phyloP scores from a whole-genome alignment of 2,113 vertebrate species.

The Blennius ocellaris region DNA sequence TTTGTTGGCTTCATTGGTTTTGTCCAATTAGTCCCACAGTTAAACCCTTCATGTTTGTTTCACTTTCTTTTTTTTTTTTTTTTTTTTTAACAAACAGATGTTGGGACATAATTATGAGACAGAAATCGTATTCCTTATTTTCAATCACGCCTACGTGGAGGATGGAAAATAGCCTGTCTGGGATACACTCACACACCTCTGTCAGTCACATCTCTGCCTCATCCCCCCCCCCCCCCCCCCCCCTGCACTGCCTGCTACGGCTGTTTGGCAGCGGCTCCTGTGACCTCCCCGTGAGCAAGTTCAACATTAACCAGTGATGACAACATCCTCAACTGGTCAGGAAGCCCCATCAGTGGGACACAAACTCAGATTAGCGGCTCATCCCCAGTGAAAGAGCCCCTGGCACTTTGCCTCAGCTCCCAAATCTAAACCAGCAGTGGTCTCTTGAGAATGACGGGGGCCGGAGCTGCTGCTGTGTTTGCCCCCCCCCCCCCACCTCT shows the following conservation, averaged over 20 bases:
- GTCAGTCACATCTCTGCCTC: conserved; percentile 23
- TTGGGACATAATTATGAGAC: too few species aligned
- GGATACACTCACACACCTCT: conserved; percentile 15
- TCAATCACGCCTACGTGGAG: too few species aligned
- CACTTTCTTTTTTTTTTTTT: too few species aligned
- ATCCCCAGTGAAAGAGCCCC: conserved; percentile 69
- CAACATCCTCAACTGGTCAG: conserved; percentile 74
- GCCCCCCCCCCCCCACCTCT: conserved; percentile 15
- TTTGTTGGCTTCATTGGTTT: too few species aligned
- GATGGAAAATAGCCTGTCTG: too few species aligned
- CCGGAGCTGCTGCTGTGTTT: conserved; percentile 21
- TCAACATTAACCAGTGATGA: conserved; percentile 75
- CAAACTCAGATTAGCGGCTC: conserved; percentile 76
- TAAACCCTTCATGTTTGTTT: too few species aligned
- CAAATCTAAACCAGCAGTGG: conserved; percentile 73
- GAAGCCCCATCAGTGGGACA: conserved; percentile 75
- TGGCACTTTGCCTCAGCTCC: conserved; percentile 61
- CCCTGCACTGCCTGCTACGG: neutral
- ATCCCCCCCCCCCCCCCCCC: neutral
- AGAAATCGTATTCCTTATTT: too few species aligned
- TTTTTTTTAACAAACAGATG: too few species aligned
- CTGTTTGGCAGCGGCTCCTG: conserved; percentile 39
- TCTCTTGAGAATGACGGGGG: conserved; percentile 61
- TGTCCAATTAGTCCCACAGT: too few species aligned
- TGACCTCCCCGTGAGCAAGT: conserved; percentile 61